These are phyloP conservation scores for Corythornis madagascariensis DNA, from an alignment of 2,113 vertebrate genomes.

Conservation along the genomic window DNA sequence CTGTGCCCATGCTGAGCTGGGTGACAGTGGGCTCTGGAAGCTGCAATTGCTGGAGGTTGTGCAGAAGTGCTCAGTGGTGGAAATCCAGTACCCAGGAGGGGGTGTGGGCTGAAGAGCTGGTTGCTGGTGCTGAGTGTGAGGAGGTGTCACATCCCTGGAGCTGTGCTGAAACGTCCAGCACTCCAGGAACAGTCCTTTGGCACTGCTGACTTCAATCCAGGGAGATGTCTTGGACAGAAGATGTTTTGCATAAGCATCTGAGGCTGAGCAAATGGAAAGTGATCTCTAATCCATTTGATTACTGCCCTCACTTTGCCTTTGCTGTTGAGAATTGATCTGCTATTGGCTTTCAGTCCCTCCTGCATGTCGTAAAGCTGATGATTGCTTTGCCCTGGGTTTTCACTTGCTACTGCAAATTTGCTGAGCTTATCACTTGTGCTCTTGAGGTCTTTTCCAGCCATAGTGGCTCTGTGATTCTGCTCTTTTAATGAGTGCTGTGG, in stretches of 20 bases:
- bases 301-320: background rate
- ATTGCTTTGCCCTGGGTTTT: background rate
- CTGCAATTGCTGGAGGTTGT: background rate
- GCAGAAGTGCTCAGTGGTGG: background rate
- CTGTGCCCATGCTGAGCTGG: rapidly evolving
- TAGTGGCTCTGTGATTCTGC: background rate
- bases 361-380: background rate
- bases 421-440: background rate
- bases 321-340: background rate
- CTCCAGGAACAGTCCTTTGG: background rate
- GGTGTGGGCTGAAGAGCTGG: background rate
- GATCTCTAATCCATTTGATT: background rate
- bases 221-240: rapidly evolving
- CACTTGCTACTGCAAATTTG: background rate
- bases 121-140: background rate
- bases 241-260: background rate
- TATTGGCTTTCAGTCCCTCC: rapidly evolving
- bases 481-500: background rate
- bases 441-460: too few species aligned
- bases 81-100: rapidly evolving
- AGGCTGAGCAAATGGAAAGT: background rate
- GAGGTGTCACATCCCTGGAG: background rate
- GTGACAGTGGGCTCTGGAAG: background rate
- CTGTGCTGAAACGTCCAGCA: background rate
- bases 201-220: background rate